A percentile compares a stretch with the other conserved stretches of the same genome.
phyloP scores from a whole-genome alignment of 1,140 invertebrate genomes.

The Listronotus oregonensis region DNA sequence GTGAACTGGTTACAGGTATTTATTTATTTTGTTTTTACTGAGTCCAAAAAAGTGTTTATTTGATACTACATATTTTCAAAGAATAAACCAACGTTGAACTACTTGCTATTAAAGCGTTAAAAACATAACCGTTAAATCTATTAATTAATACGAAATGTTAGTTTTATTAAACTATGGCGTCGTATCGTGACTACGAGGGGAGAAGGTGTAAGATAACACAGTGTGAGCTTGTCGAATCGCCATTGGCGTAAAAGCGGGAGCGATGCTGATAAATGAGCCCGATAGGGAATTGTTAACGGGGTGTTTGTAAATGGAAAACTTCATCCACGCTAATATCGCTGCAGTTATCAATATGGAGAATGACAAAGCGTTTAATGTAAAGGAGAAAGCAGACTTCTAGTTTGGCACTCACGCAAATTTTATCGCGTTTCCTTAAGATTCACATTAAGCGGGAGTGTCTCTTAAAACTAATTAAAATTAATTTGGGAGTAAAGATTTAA shows the following conservation, averaged over 20 bases:
- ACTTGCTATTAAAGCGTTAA: not conserved
- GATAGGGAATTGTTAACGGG: constrained; percentile 38
- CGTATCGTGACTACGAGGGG: constrained; percentile 10
- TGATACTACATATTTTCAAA: too few species aligned
- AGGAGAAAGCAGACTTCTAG: not conserved
- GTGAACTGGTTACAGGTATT: too few species aligned
- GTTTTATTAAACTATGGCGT: constrained; percentile 30
- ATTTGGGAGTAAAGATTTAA: not conserved
- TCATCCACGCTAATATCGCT: constrained; percentile 26
- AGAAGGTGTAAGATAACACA: constrained; percentile 35
- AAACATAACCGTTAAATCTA: constrained; percentile 21
- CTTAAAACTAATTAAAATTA: not conserved
- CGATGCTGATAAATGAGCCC: constrained; percentile 36
- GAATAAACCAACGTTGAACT: too few species aligned
- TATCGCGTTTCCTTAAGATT: constrained; percentile 18
- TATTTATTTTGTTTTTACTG: too few species aligned
- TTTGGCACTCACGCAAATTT: constrained; percentile 5
- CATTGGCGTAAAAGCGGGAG: constrained; percentile 37
- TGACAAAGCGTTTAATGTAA: constrained; percentile 37
- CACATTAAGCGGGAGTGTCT: not conserved
- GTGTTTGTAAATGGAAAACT: constrained; percentile 35
- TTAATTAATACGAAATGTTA: constrained; percentile 27
- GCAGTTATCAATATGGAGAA: constrained; percentile 41
- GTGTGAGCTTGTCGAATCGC: constrained; percentile 37
- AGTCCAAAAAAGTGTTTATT: too few species aligned